phyloP scores from a whole-genome alignment of 2,797 vertebrate genomes.

The Sandelia bainsii region DNA sequence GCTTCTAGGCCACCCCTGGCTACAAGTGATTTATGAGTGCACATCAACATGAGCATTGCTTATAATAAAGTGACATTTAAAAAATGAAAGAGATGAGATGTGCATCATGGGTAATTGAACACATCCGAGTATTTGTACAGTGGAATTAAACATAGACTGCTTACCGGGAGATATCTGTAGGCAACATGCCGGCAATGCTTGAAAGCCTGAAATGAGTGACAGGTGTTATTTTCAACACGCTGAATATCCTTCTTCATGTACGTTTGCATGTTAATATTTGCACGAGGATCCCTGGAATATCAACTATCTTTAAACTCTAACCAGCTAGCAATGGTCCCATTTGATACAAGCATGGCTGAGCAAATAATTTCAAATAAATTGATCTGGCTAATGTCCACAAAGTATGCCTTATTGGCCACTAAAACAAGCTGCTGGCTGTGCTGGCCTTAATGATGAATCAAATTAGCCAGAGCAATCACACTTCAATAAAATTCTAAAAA shows the following conservation, averaged over 20 bases:
- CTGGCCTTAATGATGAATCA: constrained; percentile 16
- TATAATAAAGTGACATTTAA: constrained; percentile 79
- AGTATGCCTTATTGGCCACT: constrained; percentile 46
- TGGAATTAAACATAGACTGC: constrained; percentile 50
- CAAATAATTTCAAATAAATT: constrained; percentile 61
- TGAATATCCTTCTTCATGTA: constrained; percentile 25
- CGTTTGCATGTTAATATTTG: constrained; percentile 33
- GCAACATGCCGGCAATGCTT: constrained; percentile 23
- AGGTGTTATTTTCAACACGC: constrained; percentile 46
- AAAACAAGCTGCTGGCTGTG: constrained; percentile 27
- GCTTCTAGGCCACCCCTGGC: constrained; percentile 76
- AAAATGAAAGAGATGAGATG: constrained; percentile 67
- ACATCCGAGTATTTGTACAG: constrained; percentile 58
- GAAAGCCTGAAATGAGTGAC: constrained; percentile 54
- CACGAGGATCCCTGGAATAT: constrained; percentile 38
- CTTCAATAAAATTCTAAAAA: constrained; percentile 23
- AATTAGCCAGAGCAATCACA: constrained; percentile 23
- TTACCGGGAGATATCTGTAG: constrained; percentile 44
- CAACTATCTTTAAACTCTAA: constrained; percentile 42
- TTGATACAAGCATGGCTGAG: constrained; percentile 38
- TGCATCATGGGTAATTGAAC: constrained; percentile 69
- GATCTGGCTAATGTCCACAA: constrained; percentile 38
- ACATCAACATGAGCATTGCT: constrained; percentile 78
- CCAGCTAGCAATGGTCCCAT: constrained; percentile 17
- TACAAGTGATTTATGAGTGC: constrained; percentile 78